Percentiles rank a stretch among this genome's conserved stretches.
phyloP scores from a whole-genome alignment of 1,140 invertebrate genomes.

The Cotesia vestalis region DNA sequence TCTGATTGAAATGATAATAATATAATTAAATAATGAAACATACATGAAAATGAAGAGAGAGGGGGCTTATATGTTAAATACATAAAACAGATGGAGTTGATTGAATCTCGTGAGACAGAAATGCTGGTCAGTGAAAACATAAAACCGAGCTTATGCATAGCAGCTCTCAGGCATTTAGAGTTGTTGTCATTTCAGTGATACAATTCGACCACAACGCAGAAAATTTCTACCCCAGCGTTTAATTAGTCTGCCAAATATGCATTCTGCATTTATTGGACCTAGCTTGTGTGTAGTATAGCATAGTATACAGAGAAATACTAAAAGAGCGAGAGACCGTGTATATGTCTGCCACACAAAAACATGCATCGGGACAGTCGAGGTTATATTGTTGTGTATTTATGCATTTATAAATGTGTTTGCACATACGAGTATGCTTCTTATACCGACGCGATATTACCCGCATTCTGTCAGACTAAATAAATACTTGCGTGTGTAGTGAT shows the following conservation, averaged over 20 bases:
- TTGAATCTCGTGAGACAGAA: conserved; percentile 14
- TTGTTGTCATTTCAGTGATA: conserved; percentile 33
- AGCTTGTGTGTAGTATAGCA: background rate
- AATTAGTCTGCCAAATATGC: conserved; percentile 40
- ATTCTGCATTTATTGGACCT: conserved; percentile 18
- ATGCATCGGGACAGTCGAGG: background rate
- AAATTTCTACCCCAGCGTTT: conserved; percentile 35
- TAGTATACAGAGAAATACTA: background rate
- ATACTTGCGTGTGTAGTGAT: conserved; percentile 29
- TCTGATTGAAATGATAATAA: too few relatives aligned
- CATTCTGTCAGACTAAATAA: conserved; percentile 29
- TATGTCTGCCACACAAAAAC: background rate
- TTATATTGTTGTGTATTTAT: too few relatives aligned
- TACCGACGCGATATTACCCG: background rate
- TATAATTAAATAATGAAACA: too few relatives aligned
- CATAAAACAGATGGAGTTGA: background rate
- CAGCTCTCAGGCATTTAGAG: conserved; percentile 15
- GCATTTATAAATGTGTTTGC: too few relatives aligned
- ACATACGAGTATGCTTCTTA: background rate
- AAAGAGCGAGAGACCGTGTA: background rate
- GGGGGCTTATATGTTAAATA: background rate
- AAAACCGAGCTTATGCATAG: background rate
- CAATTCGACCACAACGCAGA: conserved; percentile 34
- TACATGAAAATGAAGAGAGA: background rate
- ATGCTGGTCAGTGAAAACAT: conserved; percentile 3